Base-by-base conservation (phyloP, 2,888 invertebrate species). In the Acanthosepion esculentum region DNA sequence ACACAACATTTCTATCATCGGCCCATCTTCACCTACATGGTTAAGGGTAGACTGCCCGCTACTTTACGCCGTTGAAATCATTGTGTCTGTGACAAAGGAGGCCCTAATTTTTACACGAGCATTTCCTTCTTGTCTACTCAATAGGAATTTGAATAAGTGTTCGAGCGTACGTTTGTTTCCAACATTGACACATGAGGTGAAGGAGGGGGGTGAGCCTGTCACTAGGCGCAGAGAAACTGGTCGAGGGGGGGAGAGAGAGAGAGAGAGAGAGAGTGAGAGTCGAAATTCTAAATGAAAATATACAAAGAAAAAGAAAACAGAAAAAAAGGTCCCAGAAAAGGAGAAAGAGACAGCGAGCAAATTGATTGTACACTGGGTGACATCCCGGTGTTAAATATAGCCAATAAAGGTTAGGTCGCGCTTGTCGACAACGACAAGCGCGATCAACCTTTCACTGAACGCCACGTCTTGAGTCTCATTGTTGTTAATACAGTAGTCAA, bases 201-300 rank as follows among this genome's bases (percentile, higher is more conserved):
- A 48, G 48, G 7, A n/a, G 26, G 48, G 7, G 48, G 91, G 48
- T 20, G 48, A 1, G 23, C 41, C 1, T 18, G 20, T 20, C 41
- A 41, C 41, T 41, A 41, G 41, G 41, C 41, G 3, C 41, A 41
- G 41, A 41, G 41, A 41, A 2, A 41, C 4, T 4, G 41, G 94
- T 91, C 92, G 91, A 94, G 91, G 93, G 93, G 93, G 94, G 94
- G 53, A 94, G 64, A 92, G 93, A 94, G 78, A 95, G 94, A 94
- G 94, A 95, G 93, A 94, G 94, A 94, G 94, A 95, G 91, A 92
- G 93, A 95, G 93, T 94, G 94, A 94, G 92, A 95, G 94, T 94
- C 48, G 94, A 93, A 94, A 64, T 95, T 94, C 95, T 91, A 23
- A 64, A 29, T 8, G 8, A 29, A 64, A 26, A 26, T 23, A 26